phyloP scores from a whole-genome alignment of 2,888 invertebrate genomes.

The Agrotis puta region DNA sequence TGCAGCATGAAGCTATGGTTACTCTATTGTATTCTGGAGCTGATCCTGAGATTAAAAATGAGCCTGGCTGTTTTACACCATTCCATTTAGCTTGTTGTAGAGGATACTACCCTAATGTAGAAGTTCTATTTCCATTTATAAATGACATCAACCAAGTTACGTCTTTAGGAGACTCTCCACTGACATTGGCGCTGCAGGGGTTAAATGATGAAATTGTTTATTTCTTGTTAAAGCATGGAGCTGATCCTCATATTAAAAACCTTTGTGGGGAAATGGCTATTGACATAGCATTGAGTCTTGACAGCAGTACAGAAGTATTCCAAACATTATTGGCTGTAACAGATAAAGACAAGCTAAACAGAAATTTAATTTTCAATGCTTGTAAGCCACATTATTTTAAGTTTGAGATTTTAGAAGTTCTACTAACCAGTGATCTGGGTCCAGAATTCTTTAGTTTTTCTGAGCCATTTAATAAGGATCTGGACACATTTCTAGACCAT shows the following conservation, averaged over 20 bases:
- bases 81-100: slow-evolving; percentile 87
- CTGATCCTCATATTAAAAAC: slow-evolving; percentile 83
- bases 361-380: slow-evolving; percentile 80
- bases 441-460: slow-evolving; percentile 83
- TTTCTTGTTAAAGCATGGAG: slow-evolving; percentile 82
- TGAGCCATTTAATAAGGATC: slow-evolving; percentile 75
- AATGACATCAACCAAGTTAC: slow-evolving; percentile 81
- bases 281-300: slow-evolving; percentile 80
- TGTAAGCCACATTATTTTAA: slow-evolving; percentile 87
- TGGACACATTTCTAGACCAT: slow-evolving; percentile 73
- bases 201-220: slow-evolving; percentile 78
- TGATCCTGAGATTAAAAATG: slow-evolving; percentile 82
- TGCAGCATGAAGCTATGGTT: slow-evolving; percentile 76
- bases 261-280: slow-evolving; percentile 78
- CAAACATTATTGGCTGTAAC: slow-evolving; percentile 78
- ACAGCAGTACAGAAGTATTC: slow-evolving; percentile 77
- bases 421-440: slow-evolving; percentile 82
- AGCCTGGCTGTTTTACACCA: slow-evolving; percentile 78
- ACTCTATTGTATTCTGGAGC: slow-evolving; percentile 85
- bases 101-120: slow-evolving; percentile 79
- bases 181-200: slow-evolving; percentile 81
- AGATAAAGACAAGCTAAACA: slow-evolving; percentile 75
- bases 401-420: slow-evolving; percentile 81
- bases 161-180: slow-evolving; percentile 79
- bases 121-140: slow-evolving; percentile 79